Percentiles rank a stretch among this genome's conserved stretches.
These are phyloP conservation scores for Pogonomyrmex californicus DNA, from an alignment of 1,140 invertebrate species.

Conservation along the genomic window DNA sequence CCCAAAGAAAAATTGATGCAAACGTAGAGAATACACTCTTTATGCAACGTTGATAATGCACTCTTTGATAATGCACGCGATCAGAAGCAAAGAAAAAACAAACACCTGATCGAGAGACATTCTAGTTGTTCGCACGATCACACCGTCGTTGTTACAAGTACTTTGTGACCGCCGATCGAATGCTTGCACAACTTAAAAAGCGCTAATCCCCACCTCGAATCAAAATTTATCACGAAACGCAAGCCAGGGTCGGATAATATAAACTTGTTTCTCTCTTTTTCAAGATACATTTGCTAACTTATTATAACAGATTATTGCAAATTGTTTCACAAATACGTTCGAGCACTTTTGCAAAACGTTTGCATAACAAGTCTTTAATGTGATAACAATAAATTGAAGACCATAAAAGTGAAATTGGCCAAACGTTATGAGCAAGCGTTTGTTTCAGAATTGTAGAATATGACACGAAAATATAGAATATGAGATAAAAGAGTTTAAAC, in stretches of 20 bases:
- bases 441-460: too few species aligned
- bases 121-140: not conserved
- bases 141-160: slow-evolving; percentile 3
- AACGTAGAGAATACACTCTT: not conserved
- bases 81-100: not conserved
- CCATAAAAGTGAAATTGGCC: not conserved
- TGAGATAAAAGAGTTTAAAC: not conserved
- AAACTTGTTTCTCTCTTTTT: not conserved
- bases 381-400: not conserved
- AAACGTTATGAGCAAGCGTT: not conserved
- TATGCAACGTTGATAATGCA: not conserved
- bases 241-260: not conserved
- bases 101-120: slow-evolving; percentile 68
- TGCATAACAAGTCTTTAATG: not conserved
- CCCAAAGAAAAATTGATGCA: not conserved
- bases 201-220: slow-evolving; percentile 29
- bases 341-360: not conserved
- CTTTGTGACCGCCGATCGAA: slow-evolving; percentile 29
- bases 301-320: not conserved
- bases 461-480: not conserved
- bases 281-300: not conserved
- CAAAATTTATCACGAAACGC: not conserved
- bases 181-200: slow-evolving; percentile 54
- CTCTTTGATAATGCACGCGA: not conserved
- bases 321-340: not conserved